A percentile compares a stretch with the other conserved stretches of the same genome.
Conservation (phyloP, 2,797 vertebrate genomes). For the Ctenopoma multispine region DNA sequence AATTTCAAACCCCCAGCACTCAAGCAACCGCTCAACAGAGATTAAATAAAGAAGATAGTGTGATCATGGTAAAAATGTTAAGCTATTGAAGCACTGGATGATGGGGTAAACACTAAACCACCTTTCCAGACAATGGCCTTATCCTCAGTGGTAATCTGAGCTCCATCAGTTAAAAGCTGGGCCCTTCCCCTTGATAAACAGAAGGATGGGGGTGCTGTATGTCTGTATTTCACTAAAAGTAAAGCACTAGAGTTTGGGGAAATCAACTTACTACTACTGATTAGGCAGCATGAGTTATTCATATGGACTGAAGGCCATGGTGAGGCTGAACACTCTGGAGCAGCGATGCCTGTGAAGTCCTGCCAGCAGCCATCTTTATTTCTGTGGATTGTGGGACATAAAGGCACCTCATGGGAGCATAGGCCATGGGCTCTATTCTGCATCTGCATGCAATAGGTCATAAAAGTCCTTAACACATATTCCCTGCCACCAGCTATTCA, state of each 20-base stretch:
- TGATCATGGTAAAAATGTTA: slow-evolving; percentile 30
- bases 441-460: slow-evolving; percentile 71
- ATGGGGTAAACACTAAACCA: slow-evolving; percentile 60
- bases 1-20: slow-evolving; percentile 3
- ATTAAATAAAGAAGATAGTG: slow-evolving; percentile 8
- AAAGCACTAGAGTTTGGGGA: slow-evolving; percentile 62
- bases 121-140: slow-evolving; percentile 59
- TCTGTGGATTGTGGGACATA: slow-evolving; percentile 54
- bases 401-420: slow-evolving; percentile 67
- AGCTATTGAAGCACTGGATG: slow-evolving; percentile 21
- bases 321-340: slow-evolving; percentile 43
- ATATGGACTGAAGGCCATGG: slow-evolving; percentile 42
- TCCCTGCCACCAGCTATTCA: slow-evolving; percentile 56
- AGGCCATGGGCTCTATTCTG: slow-evolving; percentile 55
- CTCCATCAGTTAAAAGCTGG: slow-evolving; percentile 44
- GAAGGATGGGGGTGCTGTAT: slow-evolving; percentile 24
- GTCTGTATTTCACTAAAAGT: slow-evolving; percentile 53
- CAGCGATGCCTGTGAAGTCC: slow-evolving; percentile 49
- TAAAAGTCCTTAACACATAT: slow-evolving; percentile 68
- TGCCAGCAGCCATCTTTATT: slow-evolving; percentile 72
- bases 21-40: slow-evolving; percentile 12
- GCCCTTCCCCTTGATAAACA: slow-evolving; percentile 40
- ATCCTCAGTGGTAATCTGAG: slow-evolving; percentile 68
- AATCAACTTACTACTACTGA: slow-evolving; percentile 70
- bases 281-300: slow-evolving; percentile 74